Evolutionary conservation across 2,113 vertebrate genomes (phyloP).

Genomic region (Himantopus leucocephalus): DNA sequence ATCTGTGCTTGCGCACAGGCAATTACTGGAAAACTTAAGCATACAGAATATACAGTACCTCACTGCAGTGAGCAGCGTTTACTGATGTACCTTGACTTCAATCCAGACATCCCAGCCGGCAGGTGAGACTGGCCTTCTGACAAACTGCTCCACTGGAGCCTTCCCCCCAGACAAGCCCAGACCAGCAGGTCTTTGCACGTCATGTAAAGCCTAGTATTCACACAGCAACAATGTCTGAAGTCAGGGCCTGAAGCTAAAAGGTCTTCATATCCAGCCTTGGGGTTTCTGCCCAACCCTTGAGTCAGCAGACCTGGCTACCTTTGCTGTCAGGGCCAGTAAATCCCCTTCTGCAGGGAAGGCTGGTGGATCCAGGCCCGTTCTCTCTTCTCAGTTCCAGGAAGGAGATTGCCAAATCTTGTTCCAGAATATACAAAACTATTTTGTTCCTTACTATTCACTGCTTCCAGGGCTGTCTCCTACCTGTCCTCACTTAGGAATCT

Average conservation of each 20-base stretch:
- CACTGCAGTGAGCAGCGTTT: not conserved
- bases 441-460: not conserved
- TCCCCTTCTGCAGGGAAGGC: not conserved
- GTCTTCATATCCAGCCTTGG: not conserved
- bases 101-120: not conserved
- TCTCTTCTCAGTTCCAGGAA: not conserved
- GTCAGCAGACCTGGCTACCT: not conserved
- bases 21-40: not conserved
- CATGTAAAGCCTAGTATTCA: not conserved
- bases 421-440: not conserved
- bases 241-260: not conserved
- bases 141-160: not conserved
- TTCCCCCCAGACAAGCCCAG: not conserved
- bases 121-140: not conserved
- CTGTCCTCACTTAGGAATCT: constrained; percentile 29
- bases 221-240: not conserved
- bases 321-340: not conserved
- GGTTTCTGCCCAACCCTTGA: not conserved
- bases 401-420: not conserved
- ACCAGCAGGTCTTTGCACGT: not conserved
- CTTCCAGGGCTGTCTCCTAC: constrained; percentile 31
- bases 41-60: not conserved
- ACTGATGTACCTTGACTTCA: not conserved
- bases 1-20: not conserved
- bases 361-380: not conserved